Conservation (phyloP, 2,797 vertebrate species). For the Alectoris magna region DNA sequence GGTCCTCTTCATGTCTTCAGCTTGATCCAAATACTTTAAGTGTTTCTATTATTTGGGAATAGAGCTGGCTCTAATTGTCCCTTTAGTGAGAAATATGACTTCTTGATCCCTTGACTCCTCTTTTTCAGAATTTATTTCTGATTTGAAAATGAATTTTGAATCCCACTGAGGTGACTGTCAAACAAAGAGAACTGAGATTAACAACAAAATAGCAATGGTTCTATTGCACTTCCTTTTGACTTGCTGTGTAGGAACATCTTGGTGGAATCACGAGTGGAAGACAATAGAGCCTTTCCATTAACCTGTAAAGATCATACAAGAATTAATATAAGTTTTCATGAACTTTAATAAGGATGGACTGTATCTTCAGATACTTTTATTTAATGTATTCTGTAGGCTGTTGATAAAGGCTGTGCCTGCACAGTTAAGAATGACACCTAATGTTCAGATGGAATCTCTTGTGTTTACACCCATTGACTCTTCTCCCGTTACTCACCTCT, state of each 20-base stretch:
- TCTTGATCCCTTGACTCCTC: background rate
- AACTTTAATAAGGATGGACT: background rate
- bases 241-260: background rate
- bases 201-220: background rate
- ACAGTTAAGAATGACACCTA: background rate
- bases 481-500: background rate
- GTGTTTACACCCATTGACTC: background rate
- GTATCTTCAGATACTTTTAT: background rate
- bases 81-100: background rate
- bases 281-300: background rate
- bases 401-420: background rate
- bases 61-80: background rate
- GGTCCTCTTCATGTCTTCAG: background rate
- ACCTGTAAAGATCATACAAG: background rate
- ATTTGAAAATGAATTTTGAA: background rate
- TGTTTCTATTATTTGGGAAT: background rate
- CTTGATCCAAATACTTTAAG: background rate
- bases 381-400: background rate
- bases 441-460: background rate
- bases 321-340: conserved; percentile 9
- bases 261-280: accelerated
- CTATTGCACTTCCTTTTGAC: background rate
- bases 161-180: background rate
- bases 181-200: background rate
- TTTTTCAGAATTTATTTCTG: conserved; percentile 20